Percentiles rank a stretch among this genome's conserved stretches.
Evolutionary conservation across 2,797 vertebrate genomes (phyloP).

Genomic region (Scolopax rusticola): DNA sequence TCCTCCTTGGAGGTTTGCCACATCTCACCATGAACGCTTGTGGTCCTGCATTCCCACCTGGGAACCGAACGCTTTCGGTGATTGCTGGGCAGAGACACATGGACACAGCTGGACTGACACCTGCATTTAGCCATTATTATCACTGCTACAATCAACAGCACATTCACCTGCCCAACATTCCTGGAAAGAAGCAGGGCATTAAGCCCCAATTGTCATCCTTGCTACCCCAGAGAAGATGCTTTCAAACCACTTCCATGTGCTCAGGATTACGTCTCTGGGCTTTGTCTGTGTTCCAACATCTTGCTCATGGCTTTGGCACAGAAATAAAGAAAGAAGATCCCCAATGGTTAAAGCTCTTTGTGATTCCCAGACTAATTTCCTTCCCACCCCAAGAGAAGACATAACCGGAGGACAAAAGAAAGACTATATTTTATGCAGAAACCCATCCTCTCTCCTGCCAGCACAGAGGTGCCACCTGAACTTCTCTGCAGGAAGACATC

Average conservation of each 20-base stretch:
- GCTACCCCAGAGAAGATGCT: background rate
- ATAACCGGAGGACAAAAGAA: background rate
- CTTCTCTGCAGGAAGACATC: background rate
- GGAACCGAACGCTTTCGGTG: background rate
- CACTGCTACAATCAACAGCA: background rate
- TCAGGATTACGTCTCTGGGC: slow-evolving; percentile 11
- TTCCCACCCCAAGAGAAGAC: slow-evolving; percentile 18
- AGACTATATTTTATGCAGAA: background rate
- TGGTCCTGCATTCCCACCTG: background rate
- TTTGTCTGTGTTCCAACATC: slow-evolving; percentile 42
- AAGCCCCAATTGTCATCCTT: background rate
- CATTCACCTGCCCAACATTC: background rate
- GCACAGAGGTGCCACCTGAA: background rate
- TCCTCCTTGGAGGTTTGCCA: background rate
- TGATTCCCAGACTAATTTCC: slow-evolving; percentile 54
- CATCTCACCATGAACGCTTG: background rate
- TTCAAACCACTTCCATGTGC: slow-evolving; percentile 33
- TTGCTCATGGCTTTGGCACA: slow-evolving; percentile 58
- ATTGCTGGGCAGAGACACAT: background rate
- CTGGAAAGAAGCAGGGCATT: background rate
- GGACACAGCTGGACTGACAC: background rate
- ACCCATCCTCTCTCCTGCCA: background rate
- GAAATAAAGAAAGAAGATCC: slow-evolving; percentile 57
- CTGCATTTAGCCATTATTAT: background rate
- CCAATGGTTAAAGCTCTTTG: slow-evolving; percentile 22